Conservation (phyloP, 2,888 invertebrate genomes). For the Polia nebulosa region DNA sequence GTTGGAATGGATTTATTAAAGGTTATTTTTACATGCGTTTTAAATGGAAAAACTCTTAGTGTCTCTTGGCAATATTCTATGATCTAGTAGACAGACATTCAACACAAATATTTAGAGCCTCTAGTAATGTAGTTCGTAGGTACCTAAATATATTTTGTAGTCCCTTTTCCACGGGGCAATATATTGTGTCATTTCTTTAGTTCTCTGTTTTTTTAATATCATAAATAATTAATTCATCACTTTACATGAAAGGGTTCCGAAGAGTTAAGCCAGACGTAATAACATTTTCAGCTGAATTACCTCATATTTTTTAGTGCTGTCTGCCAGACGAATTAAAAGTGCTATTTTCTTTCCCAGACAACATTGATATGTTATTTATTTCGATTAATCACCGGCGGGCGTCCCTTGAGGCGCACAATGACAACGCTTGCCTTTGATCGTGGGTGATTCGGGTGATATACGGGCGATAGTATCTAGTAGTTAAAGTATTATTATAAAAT, state of each 20-base stretch:
- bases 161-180: background rate
- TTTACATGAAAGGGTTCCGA: constrained; percentile 32
- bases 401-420: constrained; percentile 42
- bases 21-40: background rate
- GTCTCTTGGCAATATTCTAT: background rate
- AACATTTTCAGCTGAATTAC: constrained; percentile 28
- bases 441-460: constrained; percentile 46
- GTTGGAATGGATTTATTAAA: background rate
- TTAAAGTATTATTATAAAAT: constrained; percentile 40
- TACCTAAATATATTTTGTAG: background rate
- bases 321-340: constrained; percentile 27
- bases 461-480: constrained; percentile 29
- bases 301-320: constrained; percentile 33
- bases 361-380: constrained; percentile 56
- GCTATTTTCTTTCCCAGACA: constrained; percentile 49
- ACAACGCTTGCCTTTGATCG: constrained; percentile 61
- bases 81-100: background rate
- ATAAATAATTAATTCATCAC: constrained; percentile 14
- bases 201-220: constrained; percentile 10
- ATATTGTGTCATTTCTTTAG: background rate
- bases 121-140: background rate
- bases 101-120: background rate
- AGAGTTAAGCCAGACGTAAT: constrained; percentile 1
- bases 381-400: constrained; percentile 49
- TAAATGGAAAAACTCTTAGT: background rate